Conservation (phyloP, 1,140 invertebrate genomes). For the Medauroidea extradentata region DNA sequence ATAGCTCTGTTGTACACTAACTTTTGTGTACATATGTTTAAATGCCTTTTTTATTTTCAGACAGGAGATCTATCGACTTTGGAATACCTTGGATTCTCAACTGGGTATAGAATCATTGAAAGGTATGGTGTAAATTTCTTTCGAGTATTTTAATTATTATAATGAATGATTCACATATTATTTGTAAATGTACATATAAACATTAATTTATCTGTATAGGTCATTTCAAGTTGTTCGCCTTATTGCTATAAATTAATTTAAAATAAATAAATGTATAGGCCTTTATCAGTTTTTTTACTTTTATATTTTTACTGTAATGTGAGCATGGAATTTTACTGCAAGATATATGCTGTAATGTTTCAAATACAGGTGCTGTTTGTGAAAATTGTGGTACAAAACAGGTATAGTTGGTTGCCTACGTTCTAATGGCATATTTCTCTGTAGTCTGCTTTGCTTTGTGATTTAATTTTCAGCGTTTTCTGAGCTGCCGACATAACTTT, state of each 20-base stretch:
- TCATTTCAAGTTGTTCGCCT: neutral
- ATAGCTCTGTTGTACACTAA: too few relatives aligned
- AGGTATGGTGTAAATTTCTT: constrained; percentile 40
- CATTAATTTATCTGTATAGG: constrained; percentile 2
- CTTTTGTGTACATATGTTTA: too few relatives aligned
- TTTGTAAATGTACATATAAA: neutral
- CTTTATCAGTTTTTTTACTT: neutral
- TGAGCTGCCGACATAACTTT: too few relatives aligned
- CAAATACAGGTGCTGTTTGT: neutral
- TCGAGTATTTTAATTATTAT: neutral
- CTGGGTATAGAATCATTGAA: constrained; percentile 91
- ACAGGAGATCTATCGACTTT: constrained; percentile 81
- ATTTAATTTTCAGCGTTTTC: too few relatives aligned
- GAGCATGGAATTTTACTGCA: neutral
- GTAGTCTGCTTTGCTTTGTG: too few relatives aligned
- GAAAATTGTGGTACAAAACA: neutral
- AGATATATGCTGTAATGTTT: neutral
- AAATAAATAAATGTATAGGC: too few relatives aligned
- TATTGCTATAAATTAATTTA: neutral
- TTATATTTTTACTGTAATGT: neutral
- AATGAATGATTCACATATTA: neutral
- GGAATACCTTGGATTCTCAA: constrained; percentile 88
- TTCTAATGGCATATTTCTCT: neutral
- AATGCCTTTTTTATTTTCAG: constrained; percentile 47
- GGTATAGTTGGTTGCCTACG: neutral